phyloP scores from a whole-genome alignment of 2,888 invertebrate species.

The Biston stratarius region DNA sequence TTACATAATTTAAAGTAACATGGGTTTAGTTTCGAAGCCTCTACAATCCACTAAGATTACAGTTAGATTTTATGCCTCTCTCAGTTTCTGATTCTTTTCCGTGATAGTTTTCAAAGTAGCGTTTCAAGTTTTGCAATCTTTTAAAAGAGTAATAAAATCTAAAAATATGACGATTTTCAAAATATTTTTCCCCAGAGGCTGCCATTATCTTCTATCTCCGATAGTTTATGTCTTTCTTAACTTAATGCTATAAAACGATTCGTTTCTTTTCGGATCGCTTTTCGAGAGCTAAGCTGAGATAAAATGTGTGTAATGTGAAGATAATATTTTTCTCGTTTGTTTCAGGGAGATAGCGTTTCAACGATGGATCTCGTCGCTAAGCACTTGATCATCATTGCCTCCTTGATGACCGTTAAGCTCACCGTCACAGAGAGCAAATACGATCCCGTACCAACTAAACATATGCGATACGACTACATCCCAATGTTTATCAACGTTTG shows the following conservation, averaged over 20 bases:
- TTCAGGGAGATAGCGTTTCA: slow-evolving; percentile 39
- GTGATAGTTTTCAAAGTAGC: slow-evolving; percentile 32
- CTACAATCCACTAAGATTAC: slow-evolving; percentile 4
- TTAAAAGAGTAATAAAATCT: slow-evolving; percentile 44
- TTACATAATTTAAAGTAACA: slow-evolving; percentile 21
- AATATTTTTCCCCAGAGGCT: slow-evolving; percentile 36
- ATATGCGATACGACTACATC: slow-evolving; percentile 70
- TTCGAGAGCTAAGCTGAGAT: slow-evolving; percentile 19
- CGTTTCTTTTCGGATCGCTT: slow-evolving; percentile 21
- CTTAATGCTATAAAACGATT: slow-evolving; percentile 38
- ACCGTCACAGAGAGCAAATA: slow-evolving; percentile 76
- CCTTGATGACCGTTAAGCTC: slow-evolving; percentile 75
- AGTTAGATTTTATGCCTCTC: background rate
- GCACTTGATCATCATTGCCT: slow-evolving; percentile 74
- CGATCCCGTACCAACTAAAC: slow-evolving; percentile 69
- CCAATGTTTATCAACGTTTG: slow-evolving; percentile 79
- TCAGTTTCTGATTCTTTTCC: slow-evolving; percentile 24
- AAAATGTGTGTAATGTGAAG: slow-evolving; percentile 21
- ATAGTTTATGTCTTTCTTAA: slow-evolving; percentile 40
- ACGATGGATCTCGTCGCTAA: slow-evolving; percentile 74
- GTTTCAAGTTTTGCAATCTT: slow-evolving; percentile 39
- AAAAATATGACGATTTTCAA: slow-evolving; percentile 44
- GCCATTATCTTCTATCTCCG: slow-evolving; percentile 38
- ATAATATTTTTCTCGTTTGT: slow-evolving; percentile 41
- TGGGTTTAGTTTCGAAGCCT: slow-evolving; percentile 8